Percentiles rank a stretch among this genome's conserved stretches.
Evolutionary conservation across 1,140 invertebrate species (phyloP).

Genomic region (Tetragonula clypearis): DNA sequence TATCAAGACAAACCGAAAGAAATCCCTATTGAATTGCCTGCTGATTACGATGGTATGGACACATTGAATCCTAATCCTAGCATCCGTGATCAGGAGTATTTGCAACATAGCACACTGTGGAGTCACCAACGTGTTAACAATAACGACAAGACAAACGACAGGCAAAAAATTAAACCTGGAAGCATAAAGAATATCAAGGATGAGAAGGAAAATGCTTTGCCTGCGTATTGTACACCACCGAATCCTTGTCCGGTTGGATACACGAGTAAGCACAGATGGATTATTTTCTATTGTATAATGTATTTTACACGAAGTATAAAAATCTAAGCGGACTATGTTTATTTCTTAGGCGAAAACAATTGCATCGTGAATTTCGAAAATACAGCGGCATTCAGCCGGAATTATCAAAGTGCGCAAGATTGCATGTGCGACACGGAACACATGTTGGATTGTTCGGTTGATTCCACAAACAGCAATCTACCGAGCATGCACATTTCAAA

Average conservation of each 20-base stretch:
- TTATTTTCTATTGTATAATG: not conserved
- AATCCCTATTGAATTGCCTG: conserved; percentile 74
- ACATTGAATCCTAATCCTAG: conserved; percentile 87
- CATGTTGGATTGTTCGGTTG: conserved; percentile 95
- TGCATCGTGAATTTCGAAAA: conserved; percentile 97
- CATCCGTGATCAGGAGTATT: conserved; percentile 93
- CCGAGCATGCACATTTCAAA: conserved; percentile 76
- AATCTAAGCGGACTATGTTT: not conserved
- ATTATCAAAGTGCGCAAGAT: conserved; percentile 96
- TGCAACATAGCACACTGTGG: conserved; percentile 94
- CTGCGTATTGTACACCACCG: conserved; percentile 99
- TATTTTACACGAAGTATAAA: not conserved
- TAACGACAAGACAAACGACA: conserved; percentile 78
- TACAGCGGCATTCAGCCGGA: conserved; percentile 96
- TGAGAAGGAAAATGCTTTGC: conserved; percentile 95
- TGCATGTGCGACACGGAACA: conserved; percentile 99
- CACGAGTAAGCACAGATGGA: conserved; percentile 82
- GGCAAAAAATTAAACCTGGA: conserved; percentile 73
- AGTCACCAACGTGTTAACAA: conserved; percentile 91
- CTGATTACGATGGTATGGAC: conserved; percentile 85
- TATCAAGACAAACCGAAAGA: conserved; percentile 85
- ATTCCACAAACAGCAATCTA: conserved; percentile 73
- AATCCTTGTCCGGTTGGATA: conserved; percentile 98
- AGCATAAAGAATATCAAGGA: conserved; percentile 86
- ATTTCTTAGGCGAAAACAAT: conserved; percentile 89